Conservation (phyloP, 1,140 invertebrate genomes). For the Ericerus pela region DNA sequence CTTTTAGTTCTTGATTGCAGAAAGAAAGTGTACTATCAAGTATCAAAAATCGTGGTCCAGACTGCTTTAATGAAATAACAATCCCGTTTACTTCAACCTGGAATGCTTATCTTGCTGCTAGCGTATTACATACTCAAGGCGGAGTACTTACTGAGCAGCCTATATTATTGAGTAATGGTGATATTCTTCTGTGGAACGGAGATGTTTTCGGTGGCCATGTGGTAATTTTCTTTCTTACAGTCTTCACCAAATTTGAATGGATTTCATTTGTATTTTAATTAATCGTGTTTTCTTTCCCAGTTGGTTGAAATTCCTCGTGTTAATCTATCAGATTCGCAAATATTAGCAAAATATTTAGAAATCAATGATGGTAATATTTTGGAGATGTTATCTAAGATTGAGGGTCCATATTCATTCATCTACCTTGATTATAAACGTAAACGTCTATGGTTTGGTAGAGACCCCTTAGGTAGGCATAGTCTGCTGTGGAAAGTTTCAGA, state of each 20-base stretch:
- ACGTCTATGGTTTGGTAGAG: slow-evolving; percentile 66
- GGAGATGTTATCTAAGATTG: slow-evolving; percentile 35
- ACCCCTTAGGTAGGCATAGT: slow-evolving; percentile 70
- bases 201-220: slow-evolving; percentile 49
- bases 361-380: slow-evolving; percentile 2
- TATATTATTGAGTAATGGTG: slow-evolving; percentile 32
- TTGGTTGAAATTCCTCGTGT: not conserved
- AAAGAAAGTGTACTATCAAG: too few relatives aligned
- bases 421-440: slow-evolving; percentile 43
- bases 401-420: slow-evolving; percentile 73
- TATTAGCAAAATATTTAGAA: slow-evolving; percentile 12
- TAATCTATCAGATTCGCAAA: slow-evolving; percentile 1
- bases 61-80: not conserved
- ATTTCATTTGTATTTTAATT: not conserved
- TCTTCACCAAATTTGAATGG: not conserved
- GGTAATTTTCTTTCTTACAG: slow-evolving; percentile 22
- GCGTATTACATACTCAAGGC: slow-evolving; percentile 23
- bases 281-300: not conserved
- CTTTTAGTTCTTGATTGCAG: too few relatives aligned
- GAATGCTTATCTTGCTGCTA: slow-evolving; percentile 11
- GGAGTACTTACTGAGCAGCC: slow-evolving; percentile 17
- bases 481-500: slow-evolving; percentile 43
- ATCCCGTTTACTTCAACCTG: not conserved
- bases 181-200: slow-evolving; percentile 63
- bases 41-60: too few relatives aligned